Conservation (phyloP, 2,797 vertebrate genomes). For the Heterohyrax brucei region DNA sequence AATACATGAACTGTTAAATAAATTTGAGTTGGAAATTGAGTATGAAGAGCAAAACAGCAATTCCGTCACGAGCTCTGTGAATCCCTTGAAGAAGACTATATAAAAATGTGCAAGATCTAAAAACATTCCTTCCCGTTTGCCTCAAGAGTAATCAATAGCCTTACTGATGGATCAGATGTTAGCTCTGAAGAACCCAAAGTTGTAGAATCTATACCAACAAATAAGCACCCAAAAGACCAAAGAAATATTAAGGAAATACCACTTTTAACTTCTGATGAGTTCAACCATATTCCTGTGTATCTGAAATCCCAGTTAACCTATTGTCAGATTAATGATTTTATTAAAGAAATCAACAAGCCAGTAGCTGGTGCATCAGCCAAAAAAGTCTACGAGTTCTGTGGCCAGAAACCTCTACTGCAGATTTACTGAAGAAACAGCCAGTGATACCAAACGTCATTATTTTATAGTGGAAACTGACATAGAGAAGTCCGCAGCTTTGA, state of each 20-base stretch:
- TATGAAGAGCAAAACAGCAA: conserved; percentile 83
- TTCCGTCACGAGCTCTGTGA: conserved; percentile 86
- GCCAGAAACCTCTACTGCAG: conserved; percentile 92
- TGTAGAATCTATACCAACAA: background rate
- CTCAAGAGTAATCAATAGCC: conserved; percentile 54
- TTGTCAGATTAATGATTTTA: conserved; percentile 93
- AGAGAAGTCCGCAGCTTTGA: conserved; percentile 93
- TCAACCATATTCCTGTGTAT: conserved; percentile 88
- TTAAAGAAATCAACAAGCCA: conserved; percentile 93
- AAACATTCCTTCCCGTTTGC: conserved; percentile 87
- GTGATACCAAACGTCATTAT: conserved; percentile 94
- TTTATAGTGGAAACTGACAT: conserved; percentile 97
- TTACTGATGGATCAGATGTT: fast-evolving
- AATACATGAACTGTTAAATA: conserved; percentile 85
- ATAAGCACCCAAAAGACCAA: conserved; percentile 83
- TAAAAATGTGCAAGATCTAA: conserved; percentile 84
- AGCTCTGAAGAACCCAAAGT: conserved; percentile 64
- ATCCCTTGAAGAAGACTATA: conserved; percentile 79
- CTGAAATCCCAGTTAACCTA: conserved; percentile 95
- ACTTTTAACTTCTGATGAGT: conserved; percentile 89
- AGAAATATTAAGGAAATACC: conserved; percentile 85
- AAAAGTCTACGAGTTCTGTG: conserved; percentile 89
- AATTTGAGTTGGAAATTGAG: conserved; percentile 87
- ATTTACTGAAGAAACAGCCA: conserved; percentile 94
- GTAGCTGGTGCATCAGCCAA: conserved; percentile 89